phyloP scores from a whole-genome alignment of 2,888 invertebrate genomes.

The Horisme vitalbata region DNA sequence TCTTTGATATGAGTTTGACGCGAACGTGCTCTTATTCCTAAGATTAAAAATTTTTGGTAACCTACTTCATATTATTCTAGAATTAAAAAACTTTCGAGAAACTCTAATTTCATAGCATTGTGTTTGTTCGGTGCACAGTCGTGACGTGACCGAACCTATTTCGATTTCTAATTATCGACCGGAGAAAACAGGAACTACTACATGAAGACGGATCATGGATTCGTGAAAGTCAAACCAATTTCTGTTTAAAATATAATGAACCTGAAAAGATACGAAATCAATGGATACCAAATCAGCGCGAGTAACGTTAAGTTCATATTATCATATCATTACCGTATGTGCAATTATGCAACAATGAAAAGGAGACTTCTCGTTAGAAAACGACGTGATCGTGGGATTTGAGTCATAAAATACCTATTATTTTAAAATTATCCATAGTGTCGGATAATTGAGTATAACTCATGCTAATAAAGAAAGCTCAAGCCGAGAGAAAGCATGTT shows the following conservation, averaged over 20 bases:
- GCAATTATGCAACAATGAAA: no score
- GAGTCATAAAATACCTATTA: neutral
- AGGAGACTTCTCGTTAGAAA: slow-evolving; percentile 4
- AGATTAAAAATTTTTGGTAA: neutral
- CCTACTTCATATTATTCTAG: neutral
- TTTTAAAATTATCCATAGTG: neutral
- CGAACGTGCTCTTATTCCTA: slow-evolving; percentile 6
- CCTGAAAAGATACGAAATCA: slow-evolving; percentile 40
- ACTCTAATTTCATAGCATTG: slow-evolving; percentile 45
- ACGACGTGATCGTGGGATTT: slow-evolving; percentile 16
- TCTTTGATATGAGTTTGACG: slow-evolving; percentile 20
- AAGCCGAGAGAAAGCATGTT: no score
- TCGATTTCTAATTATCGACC: slow-evolving; percentile 59
- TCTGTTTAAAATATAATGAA: slow-evolving; percentile 43
- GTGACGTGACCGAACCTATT: slow-evolving; percentile 57
- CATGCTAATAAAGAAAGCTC: no score
- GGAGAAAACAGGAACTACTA: slow-evolving; percentile 50
- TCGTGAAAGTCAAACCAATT: slow-evolving; percentile 37
- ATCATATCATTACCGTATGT: no score
- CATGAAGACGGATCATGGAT: slow-evolving; percentile 46
- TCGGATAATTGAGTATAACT: neutral
- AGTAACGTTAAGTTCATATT: slow-evolving; percentile 38
- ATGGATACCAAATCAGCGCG: slow-evolving; percentile 37
- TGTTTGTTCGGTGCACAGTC: slow-evolving; percentile 46
- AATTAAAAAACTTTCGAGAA: no score